Base-by-base conservation (phyloP, 2,113 vertebrate genomes). In the Calonectris borealis region DNA sequence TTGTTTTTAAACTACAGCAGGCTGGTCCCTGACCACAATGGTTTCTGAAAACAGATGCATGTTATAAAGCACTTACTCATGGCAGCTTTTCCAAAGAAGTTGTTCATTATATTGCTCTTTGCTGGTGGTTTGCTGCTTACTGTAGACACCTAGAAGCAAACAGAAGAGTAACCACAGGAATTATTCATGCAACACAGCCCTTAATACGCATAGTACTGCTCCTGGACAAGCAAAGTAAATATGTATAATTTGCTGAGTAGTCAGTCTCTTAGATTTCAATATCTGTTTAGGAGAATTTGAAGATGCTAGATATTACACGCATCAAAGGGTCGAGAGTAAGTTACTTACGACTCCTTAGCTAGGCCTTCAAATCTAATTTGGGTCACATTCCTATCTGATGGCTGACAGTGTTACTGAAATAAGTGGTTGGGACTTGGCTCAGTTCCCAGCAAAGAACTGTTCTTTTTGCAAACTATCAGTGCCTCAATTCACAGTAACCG, bases 71-170 rank as follows among this genome's bases (percentile, higher is more conserved):
- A 98, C 99, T 99, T 97, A 99, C 99, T 99, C 94, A 98, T 93
- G 77, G 98, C 97, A 96, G 98, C 98, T 98, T 97, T 99, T 61
- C 98, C 99, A 97, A 99, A 99, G 97, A 99, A 99, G 96, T 99
- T 99, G 86, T 88, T 98, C 95, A 98, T 94, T 10, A 97, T 81
- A 78, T 65, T 99, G 49, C 86, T 62, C 94, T 99, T 99, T 32
- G 70, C 90, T 10, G 97, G 71, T 16, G 97, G 94, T 94, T 99
- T 99, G 92, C 70, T 98, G 98, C 98, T 98, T 16, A 90, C 42
- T 13, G 95, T 73, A 52, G 98, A 98, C 65, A 94, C 97, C 99
- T 99, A 94, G 73, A 97, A 98, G 48, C 38, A 97, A 83, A 97
- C 54, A 91, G 58, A 93, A 82, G 80, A 89, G 95, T 76, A 95